Percentiles rank a stretch among this genome's conserved stretches.
These are phyloP conservation scores for Xylota segnis DNA, from an alignment of 2,888 invertebrate species.

Conservation along the genomic window DNA sequence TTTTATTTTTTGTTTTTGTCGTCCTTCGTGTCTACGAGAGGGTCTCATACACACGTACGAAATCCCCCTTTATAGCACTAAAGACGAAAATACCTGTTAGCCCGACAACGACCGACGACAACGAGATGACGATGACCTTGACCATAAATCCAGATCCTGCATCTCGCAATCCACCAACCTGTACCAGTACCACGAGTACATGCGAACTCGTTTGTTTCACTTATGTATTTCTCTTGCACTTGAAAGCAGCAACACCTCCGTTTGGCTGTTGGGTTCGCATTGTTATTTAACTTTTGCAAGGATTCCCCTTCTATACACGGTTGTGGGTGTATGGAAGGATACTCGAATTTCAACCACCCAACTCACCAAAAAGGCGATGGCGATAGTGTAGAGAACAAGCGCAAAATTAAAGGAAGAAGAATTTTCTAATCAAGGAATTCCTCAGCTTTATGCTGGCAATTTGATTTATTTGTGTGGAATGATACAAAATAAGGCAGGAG, in stretches of 20 bases:
- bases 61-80: background rate
- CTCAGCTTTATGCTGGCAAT: conserved; percentile 47
- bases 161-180: conserved; percentile 3
- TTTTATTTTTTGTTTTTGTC: background rate
- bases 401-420: conserved; percentile 53
- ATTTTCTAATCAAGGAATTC: conserved; percentile 70
- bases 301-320: background rate
- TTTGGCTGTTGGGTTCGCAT: conserved; percentile 39
- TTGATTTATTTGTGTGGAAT: conserved; percentile 53
- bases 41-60: conserved; percentile 31
- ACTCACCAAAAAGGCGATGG: conserved; percentile 2
- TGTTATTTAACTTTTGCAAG: conserved; percentile 45
- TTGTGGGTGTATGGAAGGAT: conserved; percentile 4
- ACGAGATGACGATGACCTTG: conserved; percentile 54
- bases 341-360: conserved; percentile 37
- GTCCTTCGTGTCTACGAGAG: conserved; percentile 44
- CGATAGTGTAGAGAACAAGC: conserved; percentile 7
- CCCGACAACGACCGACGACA: conserved; percentile 6
- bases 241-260: conserved; percentile 20
- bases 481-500: conserved; percentile 8
- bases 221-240: conserved; percentile 60
- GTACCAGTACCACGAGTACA: conserved; percentile 29
- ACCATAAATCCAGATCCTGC: conserved; percentile 59
- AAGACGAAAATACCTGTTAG: conserved; percentile 49
- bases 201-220: conserved; percentile 59